phyloP scores from a whole-genome alignment of 2,113 vertebrate species.

The Sialia sialis region DNA sequence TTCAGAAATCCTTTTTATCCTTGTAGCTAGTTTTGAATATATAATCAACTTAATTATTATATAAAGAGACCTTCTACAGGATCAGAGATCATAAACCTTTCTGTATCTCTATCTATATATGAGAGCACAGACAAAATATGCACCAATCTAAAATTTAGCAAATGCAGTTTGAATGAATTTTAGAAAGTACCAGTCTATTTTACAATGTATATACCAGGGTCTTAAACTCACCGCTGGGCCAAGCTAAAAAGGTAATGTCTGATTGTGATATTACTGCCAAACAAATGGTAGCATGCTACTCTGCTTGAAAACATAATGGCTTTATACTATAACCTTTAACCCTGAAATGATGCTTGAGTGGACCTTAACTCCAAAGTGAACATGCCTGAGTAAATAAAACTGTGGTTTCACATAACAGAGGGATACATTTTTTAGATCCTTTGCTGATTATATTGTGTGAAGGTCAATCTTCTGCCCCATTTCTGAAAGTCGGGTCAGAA shows the following conservation, averaged over 20 bases:
- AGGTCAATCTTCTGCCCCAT: constrained; percentile 66
- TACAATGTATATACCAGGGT: not conserved
- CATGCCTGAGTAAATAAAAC: constrained; percentile 74
- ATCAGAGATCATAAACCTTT: not conserved
- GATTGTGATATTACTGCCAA: constrained; percentile 61
- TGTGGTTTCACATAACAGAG: constrained; percentile 71
- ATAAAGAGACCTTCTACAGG: not conserved
- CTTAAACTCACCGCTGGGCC: constrained; percentile 23
- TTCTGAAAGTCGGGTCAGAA: constrained; percentile 70
- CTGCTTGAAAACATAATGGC: constrained; percentile 65
- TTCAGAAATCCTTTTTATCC: not conserved
- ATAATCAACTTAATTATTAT: not conserved
- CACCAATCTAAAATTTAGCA: constrained; percentile 9
- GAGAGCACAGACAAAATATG: not conserved
- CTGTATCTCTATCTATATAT: not conserved
- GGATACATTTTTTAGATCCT: constrained; percentile 84
- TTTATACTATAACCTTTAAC: constrained; percentile 69
- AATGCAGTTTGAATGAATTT: not conserved
- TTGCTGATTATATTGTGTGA: constrained; percentile 71
- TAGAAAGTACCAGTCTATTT: not conserved
- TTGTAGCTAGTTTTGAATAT: not conserved
- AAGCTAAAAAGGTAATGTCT: constrained; percentile 52
- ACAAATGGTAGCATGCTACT: constrained; percentile 56
- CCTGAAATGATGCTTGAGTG: constrained; percentile 67
- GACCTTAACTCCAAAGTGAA: constrained; percentile 68